These are phyloP conservation scores for Apodemia duryi DNA, from an alignment of 2,888 invertebrate genomes.

Conservation along the genomic window DNA sequence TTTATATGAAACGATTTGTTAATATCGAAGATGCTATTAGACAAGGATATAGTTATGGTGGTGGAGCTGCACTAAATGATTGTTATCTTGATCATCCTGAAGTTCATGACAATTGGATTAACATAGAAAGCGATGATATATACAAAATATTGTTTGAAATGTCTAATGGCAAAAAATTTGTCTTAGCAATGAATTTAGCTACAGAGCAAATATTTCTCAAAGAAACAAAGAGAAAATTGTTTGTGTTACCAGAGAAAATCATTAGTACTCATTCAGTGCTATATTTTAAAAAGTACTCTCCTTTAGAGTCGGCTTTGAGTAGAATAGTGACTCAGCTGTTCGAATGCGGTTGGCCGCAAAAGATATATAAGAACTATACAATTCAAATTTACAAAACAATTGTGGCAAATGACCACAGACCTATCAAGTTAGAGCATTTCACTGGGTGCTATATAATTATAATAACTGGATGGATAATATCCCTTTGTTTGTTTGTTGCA, in stretches of 20 bases:
- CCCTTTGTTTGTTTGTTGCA: constrained; percentile 42
- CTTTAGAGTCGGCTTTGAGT: constrained; percentile 44
- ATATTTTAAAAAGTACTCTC: constrained; percentile 61
- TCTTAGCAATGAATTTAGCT: constrained; percentile 50
- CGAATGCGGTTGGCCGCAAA: constrained; percentile 51
- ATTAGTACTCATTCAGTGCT: constrained; percentile 46
- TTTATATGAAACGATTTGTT: no score
- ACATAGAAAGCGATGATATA: constrained; percentile 41
- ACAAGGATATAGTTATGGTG: constrained; percentile 52
- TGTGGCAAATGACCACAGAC: constrained; percentile 31
- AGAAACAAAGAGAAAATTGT: constrained; percentile 33
- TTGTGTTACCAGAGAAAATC: constrained; percentile 46
- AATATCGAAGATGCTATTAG: constrained; percentile 50
- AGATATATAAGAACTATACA: constrained; percentile 43
- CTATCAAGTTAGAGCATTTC: constrained; percentile 49
- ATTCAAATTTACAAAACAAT: constrained; percentile 18
- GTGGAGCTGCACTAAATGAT: constrained; percentile 51
- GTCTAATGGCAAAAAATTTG: constrained; percentile 48
- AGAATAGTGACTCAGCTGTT: constrained; percentile 41
- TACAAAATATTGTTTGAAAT: constrained; percentile 40
- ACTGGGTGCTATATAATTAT: constrained; percentile 55
- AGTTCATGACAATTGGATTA: constrained; percentile 49
- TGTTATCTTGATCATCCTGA: constrained; percentile 48
- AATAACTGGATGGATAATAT: constrained; percentile 49
- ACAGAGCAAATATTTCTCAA: constrained; percentile 23